Evolutionary conservation across 2,113 vertebrate genomes (phyloP).

Genomic region (human (Homo sapiens)): DNA sequence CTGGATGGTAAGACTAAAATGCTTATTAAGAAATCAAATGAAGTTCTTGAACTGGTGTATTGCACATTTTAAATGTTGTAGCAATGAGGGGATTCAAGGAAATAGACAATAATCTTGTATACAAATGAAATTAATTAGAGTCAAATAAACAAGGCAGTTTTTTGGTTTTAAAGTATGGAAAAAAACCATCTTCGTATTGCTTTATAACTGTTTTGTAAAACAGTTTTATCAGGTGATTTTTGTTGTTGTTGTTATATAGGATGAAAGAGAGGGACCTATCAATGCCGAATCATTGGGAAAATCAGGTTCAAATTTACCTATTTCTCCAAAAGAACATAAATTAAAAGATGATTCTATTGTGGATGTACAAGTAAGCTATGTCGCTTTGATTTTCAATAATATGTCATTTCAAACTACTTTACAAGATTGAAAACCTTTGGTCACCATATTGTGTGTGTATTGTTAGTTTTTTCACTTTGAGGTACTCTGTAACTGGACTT

Average conservation of each 20-base stretch:
- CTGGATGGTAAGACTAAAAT: not conserved
- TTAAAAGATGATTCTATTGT: slow-evolving; percentile 78
- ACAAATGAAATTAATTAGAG: not conserved
- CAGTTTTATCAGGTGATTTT: not conserved
- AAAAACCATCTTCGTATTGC: not conserved
- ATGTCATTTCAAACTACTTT: slow-evolving; percentile 17
- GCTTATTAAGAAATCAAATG: not conserved
- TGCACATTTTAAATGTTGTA: not conserved
- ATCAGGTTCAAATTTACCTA: slow-evolving; percentile 79
- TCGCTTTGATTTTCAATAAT: slow-evolving; percentile 60
- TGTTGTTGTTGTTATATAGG: slow-evolving; percentile 77
- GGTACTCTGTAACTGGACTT: not conserved
- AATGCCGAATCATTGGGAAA: slow-evolving; percentile 78
- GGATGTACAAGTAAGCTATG: slow-evolving; percentile 82
- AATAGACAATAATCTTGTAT: not conserved
- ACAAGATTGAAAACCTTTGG: slow-evolving; percentile 36
- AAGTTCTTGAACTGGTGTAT: not conserved
- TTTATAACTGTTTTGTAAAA: slow-evolving; percentile 16
- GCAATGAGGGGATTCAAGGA: not conserved
- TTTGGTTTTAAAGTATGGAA: not conserved
- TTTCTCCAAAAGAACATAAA: slow-evolving; percentile 79
- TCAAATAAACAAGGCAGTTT: not conserved
- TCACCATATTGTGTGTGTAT: slow-evolving; percentile 8
- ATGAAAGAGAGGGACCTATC: slow-evolving; percentile 83
- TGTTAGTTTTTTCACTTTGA: not conserved